Percentiles rank a stretch among this genome's conserved stretches.
These are phyloP conservation scores for Cygnus atratus DNA, from an alignment of 2,113 vertebrate genomes.

Conservation along the genomic window DNA sequence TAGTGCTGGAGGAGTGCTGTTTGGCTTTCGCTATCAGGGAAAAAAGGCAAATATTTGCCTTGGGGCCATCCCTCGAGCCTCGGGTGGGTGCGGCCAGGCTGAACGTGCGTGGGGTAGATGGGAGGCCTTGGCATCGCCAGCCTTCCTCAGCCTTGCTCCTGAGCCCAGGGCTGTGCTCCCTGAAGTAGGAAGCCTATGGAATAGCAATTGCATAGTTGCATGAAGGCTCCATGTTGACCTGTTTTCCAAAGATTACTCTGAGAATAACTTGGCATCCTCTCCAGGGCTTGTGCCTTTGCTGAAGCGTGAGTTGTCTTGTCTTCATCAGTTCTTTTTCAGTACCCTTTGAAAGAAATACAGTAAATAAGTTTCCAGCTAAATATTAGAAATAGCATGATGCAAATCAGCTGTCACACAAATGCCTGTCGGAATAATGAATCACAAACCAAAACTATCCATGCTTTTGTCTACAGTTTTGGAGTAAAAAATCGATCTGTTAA, in stretches of 20 bases:
- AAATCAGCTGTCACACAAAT: not conserved
- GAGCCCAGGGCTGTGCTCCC: accelerated
- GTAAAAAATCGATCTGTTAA: not conserved
- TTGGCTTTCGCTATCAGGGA: not conserved
- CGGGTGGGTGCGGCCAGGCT: too few relatives aligned
- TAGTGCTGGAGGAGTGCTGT: not conserved
- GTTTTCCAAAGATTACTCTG: not conserved
- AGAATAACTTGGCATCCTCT: not conserved
- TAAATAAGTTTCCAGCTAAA: not conserved
- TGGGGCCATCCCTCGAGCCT: not conserved
- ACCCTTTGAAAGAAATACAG: not conserved
- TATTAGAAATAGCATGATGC: not conserved
- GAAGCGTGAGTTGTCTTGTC: not conserved
- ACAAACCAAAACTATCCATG: too few relatives aligned
- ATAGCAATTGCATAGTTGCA: not conserved
- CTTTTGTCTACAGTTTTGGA: too few relatives aligned
- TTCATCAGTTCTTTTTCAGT: not conserved
- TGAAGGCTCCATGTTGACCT: not conserved
- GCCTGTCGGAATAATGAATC: not conserved
- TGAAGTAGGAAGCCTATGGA: not conserved
- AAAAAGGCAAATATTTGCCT: not conserved
- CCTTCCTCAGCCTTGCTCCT: not conserved
- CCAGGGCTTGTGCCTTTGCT: not conserved
- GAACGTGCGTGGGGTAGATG: not conserved
- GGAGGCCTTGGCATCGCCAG: not conserved